phyloP scores from a whole-genome alignment of 2,888 invertebrate species.

The Liopterus haemorrhoidalis region DNA sequence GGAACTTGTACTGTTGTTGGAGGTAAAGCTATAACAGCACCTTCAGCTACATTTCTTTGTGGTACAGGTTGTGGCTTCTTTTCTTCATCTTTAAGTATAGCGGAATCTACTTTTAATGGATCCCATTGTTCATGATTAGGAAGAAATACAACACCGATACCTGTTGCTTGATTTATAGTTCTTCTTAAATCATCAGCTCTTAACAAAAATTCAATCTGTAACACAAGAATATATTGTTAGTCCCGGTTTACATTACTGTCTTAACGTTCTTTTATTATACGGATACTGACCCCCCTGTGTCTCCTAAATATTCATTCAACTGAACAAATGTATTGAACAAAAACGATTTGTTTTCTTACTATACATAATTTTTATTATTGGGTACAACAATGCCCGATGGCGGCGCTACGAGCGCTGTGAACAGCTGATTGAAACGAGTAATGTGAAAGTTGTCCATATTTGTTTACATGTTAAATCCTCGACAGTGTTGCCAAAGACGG shows the following conservation, averaged over 20 bases:
- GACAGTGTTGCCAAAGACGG: too few relatives aligned
- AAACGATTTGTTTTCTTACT: too few relatives aligned
- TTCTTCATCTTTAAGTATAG: constrained; percentile 35
- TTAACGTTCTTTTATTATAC: too few relatives aligned
- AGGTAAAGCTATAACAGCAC: constrained; percentile 32
- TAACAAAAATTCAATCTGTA: constrained; percentile 52
- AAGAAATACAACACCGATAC: constrained; percentile 40
- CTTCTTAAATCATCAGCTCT: constrained; percentile 66
- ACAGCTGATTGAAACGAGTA: too few relatives aligned
- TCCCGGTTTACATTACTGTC: not conserved
- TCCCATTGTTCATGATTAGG: constrained; percentile 33
- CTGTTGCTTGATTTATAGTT: constrained; percentile 48
- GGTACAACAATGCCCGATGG: too few relatives aligned
- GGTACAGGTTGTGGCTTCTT: constrained; percentile 25
- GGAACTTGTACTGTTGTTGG: constrained; percentile 45
- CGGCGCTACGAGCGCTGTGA: too few relatives aligned
- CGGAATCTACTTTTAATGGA: constrained; percentile 38
- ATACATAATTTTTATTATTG: too few relatives aligned
- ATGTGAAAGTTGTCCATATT: too few relatives aligned
- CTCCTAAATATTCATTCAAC: too few relatives aligned
- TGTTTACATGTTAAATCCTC: too few relatives aligned
- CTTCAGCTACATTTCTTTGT: constrained; percentile 15
- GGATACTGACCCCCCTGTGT: too few relatives aligned
- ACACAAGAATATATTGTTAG: constrained; percentile 38
- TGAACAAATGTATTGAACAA: too few relatives aligned